phyloP scores from a whole-genome alignment of 2,113 vertebrate genomes.

The Sinocyclocheilus anophthalmus region DNA sequence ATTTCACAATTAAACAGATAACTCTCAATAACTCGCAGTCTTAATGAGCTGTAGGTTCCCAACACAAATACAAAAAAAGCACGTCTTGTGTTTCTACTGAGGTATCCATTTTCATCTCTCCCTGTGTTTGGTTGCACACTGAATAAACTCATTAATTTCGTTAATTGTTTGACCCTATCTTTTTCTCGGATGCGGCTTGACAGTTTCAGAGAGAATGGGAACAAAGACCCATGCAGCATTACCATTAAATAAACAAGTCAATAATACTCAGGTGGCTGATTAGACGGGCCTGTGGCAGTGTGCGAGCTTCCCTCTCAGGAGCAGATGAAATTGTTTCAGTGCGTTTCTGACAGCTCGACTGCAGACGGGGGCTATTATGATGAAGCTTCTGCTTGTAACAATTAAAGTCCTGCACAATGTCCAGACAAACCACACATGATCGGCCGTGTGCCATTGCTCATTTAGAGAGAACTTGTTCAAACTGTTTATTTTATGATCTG shows the following conservation, averaged over 20 bases:
- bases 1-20: constrained; percentile 59
- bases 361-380: constrained; percentile 64
- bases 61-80: constrained; percentile 64
- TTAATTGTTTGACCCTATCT: constrained; percentile 81
- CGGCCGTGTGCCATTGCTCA: constrained; percentile 33
- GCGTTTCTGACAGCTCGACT: constrained; percentile 78
- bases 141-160: constrained; percentile 81
- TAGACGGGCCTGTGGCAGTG: constrained; percentile 61
- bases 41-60: constrained; percentile 55
- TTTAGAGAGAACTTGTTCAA: constrained; percentile 68
- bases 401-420: constrained; percentile 74
- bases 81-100: constrained; percentile 66
- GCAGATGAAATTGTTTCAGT: constrained; percentile 76
- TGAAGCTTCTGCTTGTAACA: constrained; percentile 67
- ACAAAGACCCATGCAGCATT: constrained; percentile 56
- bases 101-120: constrained; percentile 64
- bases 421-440: constrained; percentile 70
- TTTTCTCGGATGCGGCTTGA: constrained; percentile 63
- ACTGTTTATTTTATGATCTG: constrained; percentile 65
- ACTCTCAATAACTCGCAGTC: constrained; percentile 39
- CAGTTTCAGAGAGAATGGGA: constrained; percentile 47
- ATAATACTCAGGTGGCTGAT: constrained; percentile 76
- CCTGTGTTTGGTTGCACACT: constrained; percentile 71
- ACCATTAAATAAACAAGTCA: constrained; percentile 76
- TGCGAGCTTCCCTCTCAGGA: constrained; percentile 55